Evolutionary conservation across 2,113 vertebrate genomes (phyloP).

Genomic region (Thymallus thymallus): DNA sequence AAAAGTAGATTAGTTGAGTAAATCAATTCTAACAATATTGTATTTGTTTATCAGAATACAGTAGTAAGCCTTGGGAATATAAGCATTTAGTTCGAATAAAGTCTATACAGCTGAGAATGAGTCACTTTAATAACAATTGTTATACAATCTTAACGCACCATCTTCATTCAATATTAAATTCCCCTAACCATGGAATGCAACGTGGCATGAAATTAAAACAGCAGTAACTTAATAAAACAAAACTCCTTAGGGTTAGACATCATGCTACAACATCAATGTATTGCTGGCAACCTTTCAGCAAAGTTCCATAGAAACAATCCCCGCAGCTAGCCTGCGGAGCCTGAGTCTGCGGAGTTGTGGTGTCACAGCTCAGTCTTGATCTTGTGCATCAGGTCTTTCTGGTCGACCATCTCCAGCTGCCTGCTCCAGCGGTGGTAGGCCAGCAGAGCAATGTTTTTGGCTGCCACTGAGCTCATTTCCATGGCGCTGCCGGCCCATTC

Average conservation of each 20-base stretch:
- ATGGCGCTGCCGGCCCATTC: constrained; percentile 95
- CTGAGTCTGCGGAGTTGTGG: neutral
- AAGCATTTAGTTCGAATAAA: neutral
- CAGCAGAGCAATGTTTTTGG: constrained; percentile 94
- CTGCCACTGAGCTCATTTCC: constrained; percentile 92
- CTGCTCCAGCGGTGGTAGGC: constrained; percentile 94
- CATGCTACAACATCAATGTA: neutral
- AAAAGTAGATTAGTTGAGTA: neutral
- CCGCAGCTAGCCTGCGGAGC: neutral
- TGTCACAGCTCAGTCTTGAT: constrained; percentile 94
- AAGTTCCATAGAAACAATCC: neutral
- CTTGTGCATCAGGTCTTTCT: constrained; percentile 94
- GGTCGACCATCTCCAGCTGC: constrained; percentile 92
- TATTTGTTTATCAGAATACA: neutral
- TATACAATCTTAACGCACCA: neutral
- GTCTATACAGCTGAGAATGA: neutral
- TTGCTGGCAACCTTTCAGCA: neutral
- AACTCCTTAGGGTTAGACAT: neutral
- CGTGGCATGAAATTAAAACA: neutral
- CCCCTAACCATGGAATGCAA: neutral
- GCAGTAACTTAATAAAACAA: neutral
- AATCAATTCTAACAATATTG: neutral
- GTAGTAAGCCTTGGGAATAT: neutral
- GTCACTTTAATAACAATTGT: neutral
- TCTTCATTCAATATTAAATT: neutral